Percentiles rank a stretch among this genome's conserved stretches.
Conservation (phyloP, 2,113 vertebrate species). For the Leptobrachium ailaonicum region DNA sequence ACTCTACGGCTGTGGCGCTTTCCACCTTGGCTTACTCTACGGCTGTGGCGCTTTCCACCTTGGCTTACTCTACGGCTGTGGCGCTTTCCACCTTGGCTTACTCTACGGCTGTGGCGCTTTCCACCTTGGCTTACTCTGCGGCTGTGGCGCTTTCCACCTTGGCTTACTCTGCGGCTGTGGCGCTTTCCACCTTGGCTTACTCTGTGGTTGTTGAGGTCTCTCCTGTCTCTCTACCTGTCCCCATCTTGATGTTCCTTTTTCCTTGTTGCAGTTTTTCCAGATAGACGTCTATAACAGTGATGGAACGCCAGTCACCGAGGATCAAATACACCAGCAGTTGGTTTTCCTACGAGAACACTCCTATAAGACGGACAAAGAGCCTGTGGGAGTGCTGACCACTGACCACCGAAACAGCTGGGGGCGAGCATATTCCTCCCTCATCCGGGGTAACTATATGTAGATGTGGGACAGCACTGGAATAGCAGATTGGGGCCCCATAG, state of each 20-base stretch:
- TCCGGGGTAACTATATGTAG: constrained; percentile 64
- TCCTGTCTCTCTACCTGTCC: not conserved
- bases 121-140: too few species aligned
- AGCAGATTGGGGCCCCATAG: not conserved
- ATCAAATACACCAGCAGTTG: constrained; percentile 79
- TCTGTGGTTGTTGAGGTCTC: too few species aligned
- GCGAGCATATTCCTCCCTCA: constrained; percentile 74
- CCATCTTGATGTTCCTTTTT: not conserved
- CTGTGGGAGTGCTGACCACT: constrained; percentile 80
- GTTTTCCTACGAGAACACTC: constrained; percentile 75
- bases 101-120: too few species aligned
- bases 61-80: too few species aligned
- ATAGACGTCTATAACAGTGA: constrained; percentile 83
- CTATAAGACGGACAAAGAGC: constrained; percentile 84
- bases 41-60: too few species aligned
- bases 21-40: too few species aligned
- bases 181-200: too few species aligned
- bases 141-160: too few species aligned
- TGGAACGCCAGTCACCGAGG: constrained; percentile 74
- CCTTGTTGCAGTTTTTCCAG: constrained; percentile 74
- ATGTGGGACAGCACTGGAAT: not conserved
- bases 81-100: too few species aligned
- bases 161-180: too few species aligned
- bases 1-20: too few species aligned
- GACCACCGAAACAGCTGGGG: constrained; percentile 84